Conservation (phyloP, 2,888 invertebrate genomes). For the Athrips mouffetella region DNA sequence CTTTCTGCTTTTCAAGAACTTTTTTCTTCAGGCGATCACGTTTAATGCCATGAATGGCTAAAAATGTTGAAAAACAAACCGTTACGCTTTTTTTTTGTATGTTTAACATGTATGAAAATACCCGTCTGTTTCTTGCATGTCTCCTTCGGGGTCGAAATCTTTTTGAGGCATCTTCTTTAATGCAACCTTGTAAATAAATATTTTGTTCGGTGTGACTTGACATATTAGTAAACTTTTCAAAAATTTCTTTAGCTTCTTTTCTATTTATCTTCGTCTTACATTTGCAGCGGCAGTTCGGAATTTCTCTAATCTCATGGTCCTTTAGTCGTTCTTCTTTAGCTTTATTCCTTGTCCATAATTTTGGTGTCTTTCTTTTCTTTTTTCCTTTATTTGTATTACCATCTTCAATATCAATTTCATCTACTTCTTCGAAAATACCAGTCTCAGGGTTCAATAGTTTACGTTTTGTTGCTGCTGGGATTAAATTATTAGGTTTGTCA, state of each 20-base stretch:
- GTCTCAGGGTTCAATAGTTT: neutral
- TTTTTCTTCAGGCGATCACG: neutral
- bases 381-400: neutral
- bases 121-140: neutral
- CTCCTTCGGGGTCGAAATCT: neutral
- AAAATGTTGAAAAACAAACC: neutral
- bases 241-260: no score
- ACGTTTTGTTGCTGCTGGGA: neutral
- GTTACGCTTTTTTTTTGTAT: neutral
- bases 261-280: no score
- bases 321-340: neutral
- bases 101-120: neutral
- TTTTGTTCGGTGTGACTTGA: neutral
- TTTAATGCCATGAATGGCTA: neutral
- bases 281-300: neutral
- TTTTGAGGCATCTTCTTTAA: neutral
- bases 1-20: neutral
- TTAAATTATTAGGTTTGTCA: neutral
- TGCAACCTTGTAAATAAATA: neutral
- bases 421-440: no score
- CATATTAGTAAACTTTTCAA: no score
- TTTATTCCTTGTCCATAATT: neutral
- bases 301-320: neutral
- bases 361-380: neutral
- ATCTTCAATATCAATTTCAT: neutral